A percentile compares a stretch with the other conserved stretches of the same genome.
Evolutionary conservation across 1,140 invertebrate genomes (phyloP).

Genomic region (Euborellia annulipes): DNA sequence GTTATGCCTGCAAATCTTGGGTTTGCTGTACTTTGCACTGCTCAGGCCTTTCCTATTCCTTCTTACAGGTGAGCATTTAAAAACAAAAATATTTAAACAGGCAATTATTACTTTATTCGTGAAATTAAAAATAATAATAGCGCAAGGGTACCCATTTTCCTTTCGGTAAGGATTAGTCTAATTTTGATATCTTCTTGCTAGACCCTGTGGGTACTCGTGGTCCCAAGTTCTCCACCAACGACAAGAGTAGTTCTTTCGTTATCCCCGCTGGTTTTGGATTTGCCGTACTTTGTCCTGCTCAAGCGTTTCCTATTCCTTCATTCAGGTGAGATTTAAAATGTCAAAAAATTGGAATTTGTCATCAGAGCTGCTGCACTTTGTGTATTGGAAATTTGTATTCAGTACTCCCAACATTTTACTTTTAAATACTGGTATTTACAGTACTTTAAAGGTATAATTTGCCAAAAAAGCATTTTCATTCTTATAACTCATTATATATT

Average conservation of each 20-base stretch:
- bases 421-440: no score
- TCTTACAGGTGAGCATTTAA: constrained; percentile 21
- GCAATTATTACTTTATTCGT: no score
- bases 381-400: no score
- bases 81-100: no score
- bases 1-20: constrained; percentile 17
- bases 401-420: no score
- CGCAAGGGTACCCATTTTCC: not conserved
- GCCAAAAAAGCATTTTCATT: no score
- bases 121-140: no score
- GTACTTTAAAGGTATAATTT: no score
- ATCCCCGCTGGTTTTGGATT: constrained; percentile 22
- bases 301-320: constrained; percentile 47
- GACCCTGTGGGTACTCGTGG: constrained; percentile 40
- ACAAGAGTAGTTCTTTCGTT: constrained; percentile 24
- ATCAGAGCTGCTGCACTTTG: no score
- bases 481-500: no score
- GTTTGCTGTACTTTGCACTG: constrained; percentile 29
- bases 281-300: constrained; percentile 32
- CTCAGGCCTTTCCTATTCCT: constrained; percentile 51
- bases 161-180: not conserved
- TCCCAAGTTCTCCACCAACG: constrained; percentile 33
- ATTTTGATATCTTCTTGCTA: constrained; percentile 18
- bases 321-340: constrained; percentile 21
- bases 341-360: no score